These are phyloP conservation scores for Scaptomyza montana DNA, from an alignment of 1,140 invertebrate genomes.

Conservation along the genomic window DNA sequence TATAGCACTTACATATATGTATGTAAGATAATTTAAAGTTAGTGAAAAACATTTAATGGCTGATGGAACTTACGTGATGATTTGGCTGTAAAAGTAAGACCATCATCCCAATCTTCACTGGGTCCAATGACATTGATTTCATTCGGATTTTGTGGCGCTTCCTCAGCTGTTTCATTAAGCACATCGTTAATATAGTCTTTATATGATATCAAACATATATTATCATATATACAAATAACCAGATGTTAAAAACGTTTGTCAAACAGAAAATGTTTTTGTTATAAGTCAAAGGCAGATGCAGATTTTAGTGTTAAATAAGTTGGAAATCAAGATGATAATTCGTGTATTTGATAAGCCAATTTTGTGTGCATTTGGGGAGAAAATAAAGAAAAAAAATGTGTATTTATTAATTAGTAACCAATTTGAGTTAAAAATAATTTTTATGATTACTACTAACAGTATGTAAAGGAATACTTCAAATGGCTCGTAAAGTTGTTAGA, in stretches of 20 bases:
- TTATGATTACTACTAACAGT: slow-evolving; percentile 23
- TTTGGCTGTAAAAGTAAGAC: slow-evolving; percentile 93
- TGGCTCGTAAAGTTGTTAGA: neutral
- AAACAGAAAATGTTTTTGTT: slow-evolving; percentile 8
- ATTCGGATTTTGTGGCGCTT: slow-evolving; percentile 79
- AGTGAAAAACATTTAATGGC: slow-evolving; percentile 18
- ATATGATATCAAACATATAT: slow-evolving; percentile 26
- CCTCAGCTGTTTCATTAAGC: slow-evolving; percentile 89
- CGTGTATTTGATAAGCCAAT: slow-evolving; percentile 30
- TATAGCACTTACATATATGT: slow-evolving; percentile 26
- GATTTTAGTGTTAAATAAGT: slow-evolving; percentile 8
- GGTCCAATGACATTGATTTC: slow-evolving; percentile 77
- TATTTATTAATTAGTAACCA: slow-evolving; percentile 61
- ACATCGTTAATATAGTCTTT: slow-evolving; percentile 92
- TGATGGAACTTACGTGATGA: slow-evolving; percentile 89
- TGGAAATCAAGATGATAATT: slow-evolving; percentile 16
- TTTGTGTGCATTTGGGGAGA: slow-evolving; percentile 33
- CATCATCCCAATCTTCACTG: slow-evolving; percentile 91
- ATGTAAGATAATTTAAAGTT: slow-evolving; percentile 24
- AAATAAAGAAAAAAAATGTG: slow-evolving; percentile 56
- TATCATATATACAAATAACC: slow-evolving; percentile 18
- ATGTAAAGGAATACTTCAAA: neutral
- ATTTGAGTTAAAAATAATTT: slow-evolving; percentile 24
- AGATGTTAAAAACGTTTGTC: slow-evolving; percentile 6
- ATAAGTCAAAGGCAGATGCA: slow-evolving; percentile 9